Evolutionary conservation across 2,113 vertebrate species (phyloP).

Genomic region (Jaculus jaculus): DNA sequence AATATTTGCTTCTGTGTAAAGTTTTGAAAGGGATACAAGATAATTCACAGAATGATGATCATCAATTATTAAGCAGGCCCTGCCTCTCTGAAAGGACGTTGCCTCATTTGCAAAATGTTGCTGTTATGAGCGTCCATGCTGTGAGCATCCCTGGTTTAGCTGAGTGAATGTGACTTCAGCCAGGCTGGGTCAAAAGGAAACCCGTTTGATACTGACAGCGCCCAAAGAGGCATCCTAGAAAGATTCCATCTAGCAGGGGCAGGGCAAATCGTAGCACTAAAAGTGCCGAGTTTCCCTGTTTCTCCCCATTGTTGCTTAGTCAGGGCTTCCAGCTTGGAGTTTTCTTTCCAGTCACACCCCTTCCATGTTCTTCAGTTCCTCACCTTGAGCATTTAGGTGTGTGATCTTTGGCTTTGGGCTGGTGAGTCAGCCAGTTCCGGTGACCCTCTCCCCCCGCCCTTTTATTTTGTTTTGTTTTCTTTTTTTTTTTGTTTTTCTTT

Average conservation of each 20-base stretch:
- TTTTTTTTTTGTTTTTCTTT: no score
- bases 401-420: neutral
- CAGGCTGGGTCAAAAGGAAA: neutral
- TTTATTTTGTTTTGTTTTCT: no score
- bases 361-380: neutral
- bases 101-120: neutral
- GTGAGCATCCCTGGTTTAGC: no score
- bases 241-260: accelerated
- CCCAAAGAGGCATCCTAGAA: neutral
- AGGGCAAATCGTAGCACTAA: no score
- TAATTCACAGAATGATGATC: neutral
- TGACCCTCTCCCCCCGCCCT: no score
- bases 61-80: neutral
- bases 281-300: neutral
- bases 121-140: neutral
- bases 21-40: no score
- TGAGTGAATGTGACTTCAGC: neutral
- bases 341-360: accelerated
- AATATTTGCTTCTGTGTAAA: neutral
- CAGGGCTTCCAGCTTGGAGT: neutral
- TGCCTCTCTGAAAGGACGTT: neutral
- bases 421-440: no score
- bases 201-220: neutral
- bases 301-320: accelerated
- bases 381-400: no score